Evolutionary conservation across 2,113 vertebrate genomes (phyloP), one percentile per base, ranked within the genome.

Genomic region (Psittacara wagleri): DNA sequence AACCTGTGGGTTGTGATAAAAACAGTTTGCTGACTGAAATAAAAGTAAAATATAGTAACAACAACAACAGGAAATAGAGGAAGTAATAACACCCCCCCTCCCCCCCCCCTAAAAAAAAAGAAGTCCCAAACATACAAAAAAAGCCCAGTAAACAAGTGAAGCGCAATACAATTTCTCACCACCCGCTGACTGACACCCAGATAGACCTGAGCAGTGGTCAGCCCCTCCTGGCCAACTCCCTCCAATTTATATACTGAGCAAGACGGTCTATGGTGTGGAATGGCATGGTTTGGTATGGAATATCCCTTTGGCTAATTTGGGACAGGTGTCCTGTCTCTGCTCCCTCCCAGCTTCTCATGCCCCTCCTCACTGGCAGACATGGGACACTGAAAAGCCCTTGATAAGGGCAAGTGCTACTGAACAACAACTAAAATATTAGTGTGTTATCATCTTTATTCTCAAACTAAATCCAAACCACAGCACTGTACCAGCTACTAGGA

Each of bases 31-130:
- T n/a, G n/a, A 57, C 19, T 22, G 31, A n/a, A 57, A 57, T n/a
- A 22, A 31, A 57, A 57, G 13, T 22, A 57, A 57, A 57, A 57
- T 57, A 33, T 57, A 57, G 31, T n/a, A 57, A 57, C 31, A n/a
- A 33, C 8, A 57, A 20, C 55, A n/a, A n/a, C 19, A 57, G 31
- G 55, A 57, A 57, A 57, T 20, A 33, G 54, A 20, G 31, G 54
- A 20, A 57, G 31, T 20, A 33, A 20, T 31, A 33, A 33, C 31
- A 2, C 7, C 17, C 17, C 1, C 29, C 18, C 11, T 0, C 7
- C 18, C 29, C 29, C 17, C 52, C 28, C 28, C 15, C 14, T 1
- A 43, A 43, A 31, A 55, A 55, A 55, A 12, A 13, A 55, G 19
- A 55, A 33, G 29, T 19, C 29, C 17, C 18, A 55, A 55, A 55